Base-by-base conservation (phyloP, 2,888 invertebrate species). In the Nomada ferruginata region DNA sequence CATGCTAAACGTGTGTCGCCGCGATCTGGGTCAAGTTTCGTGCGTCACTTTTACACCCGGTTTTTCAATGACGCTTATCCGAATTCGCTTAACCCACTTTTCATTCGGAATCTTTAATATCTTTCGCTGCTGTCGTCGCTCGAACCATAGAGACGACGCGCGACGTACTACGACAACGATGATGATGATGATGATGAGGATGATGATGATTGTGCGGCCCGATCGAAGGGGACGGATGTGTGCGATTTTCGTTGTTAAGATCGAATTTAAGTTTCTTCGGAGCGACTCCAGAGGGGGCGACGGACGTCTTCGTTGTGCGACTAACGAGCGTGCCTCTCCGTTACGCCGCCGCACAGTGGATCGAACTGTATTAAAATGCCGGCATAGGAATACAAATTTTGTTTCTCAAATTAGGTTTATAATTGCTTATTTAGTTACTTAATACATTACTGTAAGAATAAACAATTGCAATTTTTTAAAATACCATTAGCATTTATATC, bases 21-120 rank as follows among this genome's bases (percentile, higher is more conserved):
- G 26, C 59, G 77, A 88, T 82, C 64, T 76, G 65, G 87, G 88
- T 87, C 87, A 88, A 86, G 88, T 86, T 71, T 61, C 84, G 85
- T 76, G 65, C 66, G 76, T 79, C 76, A 75, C 64, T 84, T 86
- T 84, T 85, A 63, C 75, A 68, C 70, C 50, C 60, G 18, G 66
- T 74, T 66, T 57, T 79, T 85, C 82, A 84, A 79, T 74, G 74
- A 76, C 72, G 63, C 50, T 84, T 50, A 53, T 53, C 53, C 55
- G 60, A 68, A 50, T 66, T 72, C 50, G 52, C 15, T 50, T 59
- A 69, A 63, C 66, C 77, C 72, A 77, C 50, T 64, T 76, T 23
- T 74, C 66, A 20, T 57, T 29, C 29, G 23, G 73, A 55, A 71
- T 61, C 23, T 61, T 61, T 20, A 29, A 71, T 61, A 23, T 20